Conservation (phyloP, 2,113 vertebrate species). For the Sciurus niger region DNA sequence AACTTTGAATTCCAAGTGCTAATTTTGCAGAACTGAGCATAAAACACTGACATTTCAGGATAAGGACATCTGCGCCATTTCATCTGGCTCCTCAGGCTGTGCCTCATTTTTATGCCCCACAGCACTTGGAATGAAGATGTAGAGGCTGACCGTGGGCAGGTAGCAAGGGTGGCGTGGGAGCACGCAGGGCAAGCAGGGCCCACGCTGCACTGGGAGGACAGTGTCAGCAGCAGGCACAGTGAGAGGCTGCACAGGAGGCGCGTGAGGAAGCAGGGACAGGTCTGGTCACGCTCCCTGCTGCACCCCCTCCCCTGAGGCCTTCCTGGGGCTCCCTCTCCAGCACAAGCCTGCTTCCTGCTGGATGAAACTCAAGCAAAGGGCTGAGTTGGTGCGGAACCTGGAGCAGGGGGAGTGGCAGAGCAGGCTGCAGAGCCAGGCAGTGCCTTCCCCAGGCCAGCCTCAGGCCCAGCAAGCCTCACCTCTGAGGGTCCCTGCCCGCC, state of each 20-base stretch:
- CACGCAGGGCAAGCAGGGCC: neutral
- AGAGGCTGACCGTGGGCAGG: rapidly evolving
- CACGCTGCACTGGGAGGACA: rapidly evolving
- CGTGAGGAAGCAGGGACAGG: neutral
- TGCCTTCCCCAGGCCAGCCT: neutral
- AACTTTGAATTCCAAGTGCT: neutral
- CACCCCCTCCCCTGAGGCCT: neutral
- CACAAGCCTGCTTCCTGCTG: neutral
- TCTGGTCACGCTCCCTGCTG: rapidly evolving
- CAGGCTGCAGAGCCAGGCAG: neutral
- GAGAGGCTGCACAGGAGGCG: neutral
- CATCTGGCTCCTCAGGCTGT: rapidly evolving
- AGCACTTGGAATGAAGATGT: neutral
- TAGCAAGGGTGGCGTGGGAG: neutral
- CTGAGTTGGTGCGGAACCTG: rapidly evolving
- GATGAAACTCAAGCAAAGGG: neutral
- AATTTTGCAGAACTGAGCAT: neutral
- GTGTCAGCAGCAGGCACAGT: neutral
- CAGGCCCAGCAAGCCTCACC: rapidly evolving
- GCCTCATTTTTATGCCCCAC: neutral
- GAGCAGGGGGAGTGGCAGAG: neutral
- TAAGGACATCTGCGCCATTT: rapidly evolving
- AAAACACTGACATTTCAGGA: neutral
- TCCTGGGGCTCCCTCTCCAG: neutral
- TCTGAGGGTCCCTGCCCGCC: rapidly evolving